Conservation (phyloP, 1,140 invertebrate species). For the Brachionus angularis region DNA sequence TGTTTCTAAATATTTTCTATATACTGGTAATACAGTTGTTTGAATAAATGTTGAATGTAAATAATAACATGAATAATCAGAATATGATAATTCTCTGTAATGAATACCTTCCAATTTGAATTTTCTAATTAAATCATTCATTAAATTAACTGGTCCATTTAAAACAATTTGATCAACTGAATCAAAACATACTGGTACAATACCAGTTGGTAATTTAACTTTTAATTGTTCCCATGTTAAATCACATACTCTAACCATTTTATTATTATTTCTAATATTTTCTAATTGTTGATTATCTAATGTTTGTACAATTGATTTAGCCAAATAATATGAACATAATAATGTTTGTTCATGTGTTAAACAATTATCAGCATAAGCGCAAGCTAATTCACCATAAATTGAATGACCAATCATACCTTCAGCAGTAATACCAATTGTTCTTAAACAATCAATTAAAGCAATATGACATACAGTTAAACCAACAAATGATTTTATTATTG, state of each 20-base stretch:
- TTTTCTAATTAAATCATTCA: slow-evolving; percentile 74
- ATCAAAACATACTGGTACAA: slow-evolving; percentile 86
- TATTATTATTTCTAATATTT: too few relatives aligned
- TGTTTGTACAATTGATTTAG: slow-evolving; percentile 73
- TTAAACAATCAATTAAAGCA: slow-evolving; percentile 78
- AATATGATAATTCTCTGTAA: slow-evolving; percentile 83
- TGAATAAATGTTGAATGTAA: too few relatives aligned
- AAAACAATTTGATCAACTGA: slow-evolving; percentile 82
- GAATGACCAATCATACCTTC: slow-evolving; percentile 94
- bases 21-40: too few relatives aligned
- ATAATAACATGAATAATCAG: too few relatives aligned
- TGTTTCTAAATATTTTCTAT: slow-evolving; percentile 68
- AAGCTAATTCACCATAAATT: slow-evolving; percentile 66
- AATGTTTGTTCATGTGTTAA: slow-evolving; percentile 87
- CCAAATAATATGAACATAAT: slow-evolving; percentile 83
- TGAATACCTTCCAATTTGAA: slow-evolving; percentile 80
- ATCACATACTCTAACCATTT: slow-evolving; percentile 77
- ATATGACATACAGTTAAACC: slow-evolving; percentile 90
- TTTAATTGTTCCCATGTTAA: slow-evolving; percentile 80
- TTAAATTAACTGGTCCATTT: slow-evolving; percentile 75
- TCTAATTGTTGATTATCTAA: slow-evolving; percentile 78
- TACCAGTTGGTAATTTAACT: slow-evolving; percentile 69
- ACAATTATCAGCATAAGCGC: slow-evolving; percentile 90
- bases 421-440: slow-evolving; percentile 70
- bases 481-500: slow-evolving; percentile 77